Evolutionary conservation across 2,888 invertebrate species (phyloP).

Genomic region (Epistrophe eligans): DNA sequence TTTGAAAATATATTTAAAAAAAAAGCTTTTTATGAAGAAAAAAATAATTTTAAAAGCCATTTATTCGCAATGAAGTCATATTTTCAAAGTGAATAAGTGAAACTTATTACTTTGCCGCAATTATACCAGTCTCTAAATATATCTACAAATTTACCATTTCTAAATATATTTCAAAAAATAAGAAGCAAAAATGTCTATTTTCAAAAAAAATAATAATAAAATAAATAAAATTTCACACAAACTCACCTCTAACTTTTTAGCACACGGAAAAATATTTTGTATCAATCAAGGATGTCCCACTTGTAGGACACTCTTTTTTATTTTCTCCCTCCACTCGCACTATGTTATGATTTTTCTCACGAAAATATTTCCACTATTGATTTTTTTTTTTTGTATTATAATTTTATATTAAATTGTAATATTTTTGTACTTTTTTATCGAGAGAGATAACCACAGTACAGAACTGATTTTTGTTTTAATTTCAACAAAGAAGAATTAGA

Average conservation of each 20-base stretch:
- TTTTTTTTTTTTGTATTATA: background rate
- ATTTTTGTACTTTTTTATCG: conserved; percentile 4
- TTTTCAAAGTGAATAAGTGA: no score
- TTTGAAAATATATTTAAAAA: no score
- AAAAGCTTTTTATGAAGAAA: no score
- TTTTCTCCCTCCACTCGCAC: background rate
- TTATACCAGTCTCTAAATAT: background rate
- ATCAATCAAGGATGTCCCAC: conserved; percentile 19
- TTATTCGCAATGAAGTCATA: no score
- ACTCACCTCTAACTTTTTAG: conserved; percentile 23
- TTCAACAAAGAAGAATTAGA: background rate
- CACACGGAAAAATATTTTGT: conserved; percentile 1
- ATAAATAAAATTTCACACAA: background rate
- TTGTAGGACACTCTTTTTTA: conserved; percentile 26
- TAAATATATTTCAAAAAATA: background rate
- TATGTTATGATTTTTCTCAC: background rate
- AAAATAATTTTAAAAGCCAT: no score
- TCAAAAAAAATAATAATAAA: background rate
- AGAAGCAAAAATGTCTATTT: background rate
- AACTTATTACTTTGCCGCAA: background rate
- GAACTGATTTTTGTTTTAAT: background rate
- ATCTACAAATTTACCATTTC: background rate
- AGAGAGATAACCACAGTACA: background rate
- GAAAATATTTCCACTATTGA: background rate
- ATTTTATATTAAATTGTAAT: background rate